A percentile compares a stretch with the other conserved stretches of the same genome.
These are phyloP conservation scores for Accipiter cooperii DNA, from an alignment of 2,113 vertebrate species.

Conservation along the genomic window DNA sequence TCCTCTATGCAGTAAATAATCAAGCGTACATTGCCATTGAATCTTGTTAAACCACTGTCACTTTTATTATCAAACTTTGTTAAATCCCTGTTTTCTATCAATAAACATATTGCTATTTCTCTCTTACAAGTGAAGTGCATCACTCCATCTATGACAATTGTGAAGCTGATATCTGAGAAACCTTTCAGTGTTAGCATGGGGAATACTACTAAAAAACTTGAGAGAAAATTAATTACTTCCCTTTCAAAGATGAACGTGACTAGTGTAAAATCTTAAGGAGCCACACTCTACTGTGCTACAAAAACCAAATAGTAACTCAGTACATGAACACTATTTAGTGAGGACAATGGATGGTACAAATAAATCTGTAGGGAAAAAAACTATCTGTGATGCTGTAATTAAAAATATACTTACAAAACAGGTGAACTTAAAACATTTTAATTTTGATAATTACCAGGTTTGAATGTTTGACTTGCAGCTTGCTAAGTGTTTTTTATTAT, in stretches of 20 bases:
- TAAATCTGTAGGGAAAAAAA: neutral
- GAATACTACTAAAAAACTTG: neutral
- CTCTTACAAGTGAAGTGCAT: too few species aligned
- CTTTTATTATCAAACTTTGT: too few species aligned
- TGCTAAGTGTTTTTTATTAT: neutral
- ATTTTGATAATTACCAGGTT: neutral
- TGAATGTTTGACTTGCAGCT: neutral
- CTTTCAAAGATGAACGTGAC: neutral
- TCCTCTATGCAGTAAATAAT: too few species aligned
- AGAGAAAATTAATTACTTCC: neutral
- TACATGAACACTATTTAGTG: neutral
- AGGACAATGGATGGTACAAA: neutral
- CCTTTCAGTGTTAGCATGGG: neutral
- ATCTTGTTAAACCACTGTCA: too few species aligned
- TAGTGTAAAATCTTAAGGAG: neutral
- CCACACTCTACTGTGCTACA: neutral
- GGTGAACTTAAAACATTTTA: neutral
- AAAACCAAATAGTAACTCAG: neutral
- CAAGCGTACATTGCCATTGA: too few species aligned
- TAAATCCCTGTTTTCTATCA: too few species aligned
- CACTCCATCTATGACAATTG: neutral
- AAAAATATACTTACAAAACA: neutral
- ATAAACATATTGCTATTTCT: too few species aligned
- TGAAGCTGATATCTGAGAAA: neutral
- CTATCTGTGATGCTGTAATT: neutral